Evolutionary conservation across 64 coral and sea anemone species (phyloP).

Genomic region (Anthopleura sola): DNA sequence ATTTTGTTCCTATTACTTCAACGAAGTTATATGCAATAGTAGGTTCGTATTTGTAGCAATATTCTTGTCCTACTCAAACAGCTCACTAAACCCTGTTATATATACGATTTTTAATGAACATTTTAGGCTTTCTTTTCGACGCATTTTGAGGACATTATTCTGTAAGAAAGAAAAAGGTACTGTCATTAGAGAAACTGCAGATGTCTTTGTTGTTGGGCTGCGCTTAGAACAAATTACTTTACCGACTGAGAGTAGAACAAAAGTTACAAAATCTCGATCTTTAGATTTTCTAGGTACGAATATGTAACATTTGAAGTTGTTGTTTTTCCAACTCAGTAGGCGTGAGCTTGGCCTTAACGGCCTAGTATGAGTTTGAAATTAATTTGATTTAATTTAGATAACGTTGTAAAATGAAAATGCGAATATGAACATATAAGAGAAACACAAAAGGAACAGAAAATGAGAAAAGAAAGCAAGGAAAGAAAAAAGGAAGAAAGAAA

Average conservation of each 20-base stretch:
- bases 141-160: background rate
- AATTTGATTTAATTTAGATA: no score
- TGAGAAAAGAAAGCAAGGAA: no score
- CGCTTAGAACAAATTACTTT: background rate
- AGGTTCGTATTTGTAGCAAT: conserved; percentile 36
- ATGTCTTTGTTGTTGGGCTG: background rate
- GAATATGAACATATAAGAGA: no score
- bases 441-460: no score
- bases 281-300: conserved; percentile 5
- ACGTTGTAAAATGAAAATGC: no score
- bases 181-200: background rate
- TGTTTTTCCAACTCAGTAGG: no score
- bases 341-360: no score
- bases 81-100: conserved; percentile 67
- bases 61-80: conserved; percentile 59
- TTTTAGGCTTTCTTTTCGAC: conserved; percentile 55
- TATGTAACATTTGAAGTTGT: background rate
- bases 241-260: background rate
- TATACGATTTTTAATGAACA: conserved; percentile 64
- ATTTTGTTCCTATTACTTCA: conserved; percentile 44
- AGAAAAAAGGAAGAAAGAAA: no score
- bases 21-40: conserved; percentile 14
- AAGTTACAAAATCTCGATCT: background rate
- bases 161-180: background rate
- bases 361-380: no score